phyloP scores from a whole-genome alignment of 2,888 invertebrate species.

The Listrodromus nycthemerus region DNA sequence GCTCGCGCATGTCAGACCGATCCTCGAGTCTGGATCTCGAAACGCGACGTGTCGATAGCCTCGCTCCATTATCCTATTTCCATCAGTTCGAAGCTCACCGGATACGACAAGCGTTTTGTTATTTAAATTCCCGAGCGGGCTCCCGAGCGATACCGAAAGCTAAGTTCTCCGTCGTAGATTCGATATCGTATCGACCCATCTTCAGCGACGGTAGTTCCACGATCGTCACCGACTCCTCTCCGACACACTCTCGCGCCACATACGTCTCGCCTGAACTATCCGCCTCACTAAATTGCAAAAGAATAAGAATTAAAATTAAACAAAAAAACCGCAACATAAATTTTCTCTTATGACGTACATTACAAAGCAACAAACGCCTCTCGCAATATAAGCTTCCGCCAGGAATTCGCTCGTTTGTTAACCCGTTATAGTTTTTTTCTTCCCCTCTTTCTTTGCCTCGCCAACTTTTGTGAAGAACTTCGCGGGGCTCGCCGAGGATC shows the following conservation, averaged over 20 bases:
- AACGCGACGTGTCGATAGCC: background rate
- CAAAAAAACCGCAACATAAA: background rate
- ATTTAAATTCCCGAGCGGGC: slow-evolving; percentile 73
- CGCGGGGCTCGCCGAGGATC: slow-evolving; percentile 6
- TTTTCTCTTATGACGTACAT: background rate
- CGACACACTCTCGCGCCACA: background rate
- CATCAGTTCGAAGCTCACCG: slow-evolving; percentile 1
- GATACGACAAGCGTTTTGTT: slow-evolving; percentile 72
- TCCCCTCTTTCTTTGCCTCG: background rate
- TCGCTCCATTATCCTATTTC: slow-evolving; percentile 1
- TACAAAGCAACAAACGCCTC: background rate
- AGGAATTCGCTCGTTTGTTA: slow-evolving; percentile 42
- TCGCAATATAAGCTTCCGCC: slow-evolving; percentile 12
- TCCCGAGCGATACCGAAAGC: slow-evolving; percentile 66
- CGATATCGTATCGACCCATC: slow-evolving; percentile 64
- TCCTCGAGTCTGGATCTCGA: background rate
- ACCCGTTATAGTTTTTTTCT: slow-evolving; percentile 35
- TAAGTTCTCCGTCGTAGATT: slow-evolving; percentile 67
- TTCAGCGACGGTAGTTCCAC: slow-evolving; percentile 16
- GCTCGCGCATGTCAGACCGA: too few species aligned
- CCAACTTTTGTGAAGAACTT: slow-evolving; percentile 16
- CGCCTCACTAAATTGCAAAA: background rate
- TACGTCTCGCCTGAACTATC: background rate
- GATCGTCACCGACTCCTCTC: background rate
- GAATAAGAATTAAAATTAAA: background rate